Evolutionary conservation across 2,113 vertebrate genomes (phyloP).

Genomic region (Bubalus kerabau): DNA sequence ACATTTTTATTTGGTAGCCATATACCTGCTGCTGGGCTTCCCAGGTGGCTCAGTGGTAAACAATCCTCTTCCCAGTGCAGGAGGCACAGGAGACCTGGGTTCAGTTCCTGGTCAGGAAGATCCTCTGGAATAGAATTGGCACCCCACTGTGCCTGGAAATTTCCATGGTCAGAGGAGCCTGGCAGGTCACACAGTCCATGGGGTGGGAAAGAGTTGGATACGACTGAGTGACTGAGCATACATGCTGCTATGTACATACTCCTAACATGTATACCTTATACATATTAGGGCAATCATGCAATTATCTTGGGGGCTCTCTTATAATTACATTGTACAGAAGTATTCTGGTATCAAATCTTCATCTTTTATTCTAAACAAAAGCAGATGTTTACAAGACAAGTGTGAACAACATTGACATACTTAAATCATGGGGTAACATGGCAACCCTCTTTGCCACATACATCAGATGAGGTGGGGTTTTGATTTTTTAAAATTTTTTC

Average conservation of each 20-base stretch:
- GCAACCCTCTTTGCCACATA: background rate
- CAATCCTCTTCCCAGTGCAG: background rate
- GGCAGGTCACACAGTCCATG: background rate
- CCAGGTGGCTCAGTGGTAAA: background rate
- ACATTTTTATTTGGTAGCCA: background rate
- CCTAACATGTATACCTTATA: background rate
- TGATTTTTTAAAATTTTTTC: background rate
- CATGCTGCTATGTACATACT: fast-evolving
- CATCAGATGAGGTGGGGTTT: background rate
- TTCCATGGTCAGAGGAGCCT: background rate
- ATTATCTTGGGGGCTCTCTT: background rate
- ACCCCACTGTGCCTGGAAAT: background rate
- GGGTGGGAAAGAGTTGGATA: background rate
- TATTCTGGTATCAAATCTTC: background rate
- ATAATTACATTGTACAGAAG: background rate
- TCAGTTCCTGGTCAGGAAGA: background rate
- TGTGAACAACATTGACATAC: background rate
- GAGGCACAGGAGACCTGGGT: background rate
- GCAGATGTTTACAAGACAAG: background rate
- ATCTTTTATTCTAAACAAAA: background rate
- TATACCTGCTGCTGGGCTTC: background rate
- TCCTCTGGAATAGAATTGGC: background rate
- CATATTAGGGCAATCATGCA: background rate
- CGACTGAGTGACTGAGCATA: fast-evolving
- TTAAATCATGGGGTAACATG: background rate